These are phyloP conservation scores for Heterotilapia buettikoferi DNA, from an alignment of 2,113 vertebrate genomes.

Conservation along the genomic window DNA sequence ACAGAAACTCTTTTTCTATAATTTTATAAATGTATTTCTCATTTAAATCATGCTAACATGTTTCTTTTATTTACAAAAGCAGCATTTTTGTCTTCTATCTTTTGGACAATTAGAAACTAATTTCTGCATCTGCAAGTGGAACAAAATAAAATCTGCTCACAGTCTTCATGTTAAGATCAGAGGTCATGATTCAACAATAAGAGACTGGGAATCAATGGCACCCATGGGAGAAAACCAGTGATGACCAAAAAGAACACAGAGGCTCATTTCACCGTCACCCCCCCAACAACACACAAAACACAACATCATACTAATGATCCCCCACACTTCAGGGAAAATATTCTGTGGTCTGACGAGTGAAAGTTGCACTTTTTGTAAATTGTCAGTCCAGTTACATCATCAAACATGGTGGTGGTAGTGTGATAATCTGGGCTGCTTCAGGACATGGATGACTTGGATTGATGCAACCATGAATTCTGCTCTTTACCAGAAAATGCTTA, in stretches of 20 bases:
- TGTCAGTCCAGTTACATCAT: not conserved
- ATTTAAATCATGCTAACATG: not conserved
- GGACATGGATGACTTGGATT: not conserved
- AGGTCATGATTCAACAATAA: not conserved
- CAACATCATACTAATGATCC: not conserved
- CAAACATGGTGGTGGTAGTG: not conserved
- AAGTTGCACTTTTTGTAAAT: not conserved
- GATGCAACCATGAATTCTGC: not conserved
- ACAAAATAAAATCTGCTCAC: not conserved
- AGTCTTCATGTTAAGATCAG: not conserved
- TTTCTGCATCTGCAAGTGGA: not conserved
- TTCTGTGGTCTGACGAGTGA: not conserved
- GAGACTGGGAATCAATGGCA: not conserved
- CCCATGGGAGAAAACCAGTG: not conserved
- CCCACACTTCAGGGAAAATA: not conserved
- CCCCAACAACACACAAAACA: not conserved
- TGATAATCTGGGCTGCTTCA: not conserved
- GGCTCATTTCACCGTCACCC: not conserved
- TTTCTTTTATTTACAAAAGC: not conserved
- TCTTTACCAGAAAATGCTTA: not conserved
- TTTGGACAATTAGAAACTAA: not conserved
- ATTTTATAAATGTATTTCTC: not conserved
- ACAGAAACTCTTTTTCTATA: not conserved
- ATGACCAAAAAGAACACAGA: not conserved
- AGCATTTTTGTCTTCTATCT: not conserved